Base-by-base conservation (phyloP, 2,888 invertebrate species). In the Caenorhabditis sinica region DNA sequence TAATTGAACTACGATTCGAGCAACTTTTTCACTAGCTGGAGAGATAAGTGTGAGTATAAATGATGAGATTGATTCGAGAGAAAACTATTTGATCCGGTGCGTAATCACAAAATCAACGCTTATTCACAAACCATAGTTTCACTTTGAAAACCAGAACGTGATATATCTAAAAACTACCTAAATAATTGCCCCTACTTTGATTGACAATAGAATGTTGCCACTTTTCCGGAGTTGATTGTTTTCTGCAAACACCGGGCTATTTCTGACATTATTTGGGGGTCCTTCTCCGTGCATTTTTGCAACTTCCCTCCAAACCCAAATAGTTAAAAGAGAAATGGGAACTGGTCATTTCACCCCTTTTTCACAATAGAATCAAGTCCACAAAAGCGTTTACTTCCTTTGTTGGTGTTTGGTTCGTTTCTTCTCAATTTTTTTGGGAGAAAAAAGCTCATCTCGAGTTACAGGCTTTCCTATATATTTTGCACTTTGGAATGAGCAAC, bases 1-100 rank as follows among this genome's bases (percentile, higher is more conserved):
- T 68, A 68, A 68, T 68, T 68, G 68, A 68, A 30, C 51, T 51
- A 68, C 68, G 68, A 68, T 68, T 68, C 6, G 45, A 65, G 2
- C 28, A 25, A 61, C 23, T n/a, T 58, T 58, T 58, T 60, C n/a
- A 40, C 13, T 23, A n/a, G 13, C 2, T 23, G 36, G 60, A 40
- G 40, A 40, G 40, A 40, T 20, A 25, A 25, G 53, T 68, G 68
- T 68, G 20, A 68, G 53, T 68, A 68, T 68, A 68, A 68, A 68
- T 33, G 68, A 33, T 36, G 53, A 28, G 15, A 6, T 20, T 17
- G 3, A 30, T 25, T 30, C 33, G n/a, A 33, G 5, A 60, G 33
- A 33, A 15, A 23, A 28, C 11, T 28, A 23, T 20, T 20, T 20
- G n/a, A n/a, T 51, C 20, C 15, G n/a, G 9, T 49, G 5, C n/a